Conservation (phyloP, 1,140 invertebrate genomes). For the Tetragnatha versicolor region DNA sequence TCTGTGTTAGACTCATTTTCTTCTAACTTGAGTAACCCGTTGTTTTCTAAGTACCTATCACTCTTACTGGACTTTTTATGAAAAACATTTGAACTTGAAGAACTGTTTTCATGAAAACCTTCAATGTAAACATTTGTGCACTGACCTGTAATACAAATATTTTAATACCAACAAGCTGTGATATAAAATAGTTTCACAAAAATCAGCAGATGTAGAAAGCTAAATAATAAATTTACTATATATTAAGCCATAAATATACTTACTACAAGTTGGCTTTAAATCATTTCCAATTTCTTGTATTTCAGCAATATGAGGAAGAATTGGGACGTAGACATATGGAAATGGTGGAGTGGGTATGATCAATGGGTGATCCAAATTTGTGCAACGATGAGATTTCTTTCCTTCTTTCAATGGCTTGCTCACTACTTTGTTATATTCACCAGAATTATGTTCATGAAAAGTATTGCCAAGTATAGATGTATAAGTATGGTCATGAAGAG, state of each 20-base stretch:
- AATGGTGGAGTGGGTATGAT: conserved; percentile 51
- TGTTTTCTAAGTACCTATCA: not conserved
- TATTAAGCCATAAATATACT: not conserved
- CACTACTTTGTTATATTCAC: not conserved
- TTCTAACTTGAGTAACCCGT: not conserved
- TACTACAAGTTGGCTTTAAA: not conserved
- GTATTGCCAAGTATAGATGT: conserved; percentile 41
- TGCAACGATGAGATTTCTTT: not conserved
- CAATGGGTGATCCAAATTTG: not conserved
- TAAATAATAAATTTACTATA: not conserved
- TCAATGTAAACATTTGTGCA: not conserved
- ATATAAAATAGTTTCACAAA: too few species aligned
- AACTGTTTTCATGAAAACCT: not conserved
- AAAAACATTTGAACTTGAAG: too few species aligned
- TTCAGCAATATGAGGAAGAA: conserved; percentile 47
- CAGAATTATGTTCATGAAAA: conserved; percentile 2
- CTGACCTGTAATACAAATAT: not conserved
- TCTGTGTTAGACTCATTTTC: not conserved
- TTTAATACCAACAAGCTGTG: not conserved
- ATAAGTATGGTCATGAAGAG: conserved; percentile 45
- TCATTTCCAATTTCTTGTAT: conserved; percentile 30
- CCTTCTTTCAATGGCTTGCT: not conserved
- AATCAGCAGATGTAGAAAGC: too few species aligned
- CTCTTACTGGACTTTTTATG: not conserved
- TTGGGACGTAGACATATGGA: conserved; percentile 48